phyloP scores from a whole-genome alignment of 2,888 invertebrate species.

The Mythimna loreyi region DNA sequence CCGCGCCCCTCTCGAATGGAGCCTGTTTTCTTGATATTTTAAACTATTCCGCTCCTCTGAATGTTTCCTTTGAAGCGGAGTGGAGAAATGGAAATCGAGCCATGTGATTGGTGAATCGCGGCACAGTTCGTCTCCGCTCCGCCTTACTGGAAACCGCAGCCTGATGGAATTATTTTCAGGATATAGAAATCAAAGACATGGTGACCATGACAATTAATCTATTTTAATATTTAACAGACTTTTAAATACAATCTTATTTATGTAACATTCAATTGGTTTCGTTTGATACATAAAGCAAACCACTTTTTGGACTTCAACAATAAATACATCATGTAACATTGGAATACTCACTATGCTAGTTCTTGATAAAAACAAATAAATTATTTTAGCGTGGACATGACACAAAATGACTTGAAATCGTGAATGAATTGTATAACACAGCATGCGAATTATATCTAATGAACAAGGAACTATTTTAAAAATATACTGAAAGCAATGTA shows the following conservation, averaged over 20 bases:
- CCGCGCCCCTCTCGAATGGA: too few species aligned
- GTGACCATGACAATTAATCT: constrained; percentile 78
- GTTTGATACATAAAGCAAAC: constrained; percentile 79
- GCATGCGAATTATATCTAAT: constrained; percentile 75
- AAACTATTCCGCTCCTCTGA: too few species aligned
- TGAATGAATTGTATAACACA: constrained; percentile 72
- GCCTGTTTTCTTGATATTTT: too few species aligned
- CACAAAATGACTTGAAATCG: constrained; percentile 83
- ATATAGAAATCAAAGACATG: constrained; percentile 68
- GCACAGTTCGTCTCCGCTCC: too few species aligned
- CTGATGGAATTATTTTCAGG: neutral
- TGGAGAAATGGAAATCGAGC: too few species aligned
- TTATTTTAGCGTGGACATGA: constrained; percentile 79
- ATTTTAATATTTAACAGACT: constrained; percentile 88
- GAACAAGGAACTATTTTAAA: constrained; percentile 77
- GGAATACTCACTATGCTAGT: constrained; percentile 82
- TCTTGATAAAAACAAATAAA: constrained; percentile 78
- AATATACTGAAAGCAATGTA: constrained; percentile 61
- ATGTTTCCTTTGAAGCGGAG: too few species aligned
- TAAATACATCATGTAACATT: constrained; percentile 85
- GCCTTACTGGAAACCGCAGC: too few species aligned
- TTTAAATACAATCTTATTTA: constrained; percentile 87
- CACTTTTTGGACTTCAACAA: constrained; percentile 83
- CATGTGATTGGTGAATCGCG: too few species aligned
- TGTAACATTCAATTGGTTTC: constrained; percentile 84